Conservation (phyloP, 1,140 invertebrate genomes). For the Bombyx mandarina region DNA sequence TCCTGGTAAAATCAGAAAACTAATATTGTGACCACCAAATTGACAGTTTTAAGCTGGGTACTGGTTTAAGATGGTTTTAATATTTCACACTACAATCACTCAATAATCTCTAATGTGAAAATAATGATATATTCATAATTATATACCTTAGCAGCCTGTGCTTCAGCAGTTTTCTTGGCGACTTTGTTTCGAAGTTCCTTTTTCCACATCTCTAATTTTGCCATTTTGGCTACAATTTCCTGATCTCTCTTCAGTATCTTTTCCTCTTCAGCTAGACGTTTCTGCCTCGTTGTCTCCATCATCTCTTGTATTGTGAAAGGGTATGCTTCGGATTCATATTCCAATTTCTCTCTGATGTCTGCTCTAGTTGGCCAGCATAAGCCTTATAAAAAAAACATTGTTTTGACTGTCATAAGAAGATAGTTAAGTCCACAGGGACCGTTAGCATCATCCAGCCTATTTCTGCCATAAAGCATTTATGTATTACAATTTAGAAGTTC, state of each 20-base stretch:
- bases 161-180: slow-evolving; percentile 75
- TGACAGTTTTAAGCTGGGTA: too few relatives aligned
- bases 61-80: too few relatives aligned
- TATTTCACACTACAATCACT: too few relatives aligned
- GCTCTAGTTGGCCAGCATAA: slow-evolving; percentile 57
- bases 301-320: slow-evolving; percentile 75
- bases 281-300: slow-evolving; percentile 63
- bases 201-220: slow-evolving; percentile 77
- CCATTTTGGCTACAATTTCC: slow-evolving; percentile 73
- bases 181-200: slow-evolving; percentile 74
- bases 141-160: slow-evolving; percentile 73
- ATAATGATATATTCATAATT: not conserved
- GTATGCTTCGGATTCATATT: slow-evolving; percentile 75
- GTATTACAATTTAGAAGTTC: too few relatives aligned
- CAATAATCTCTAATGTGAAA: too few relatives aligned
- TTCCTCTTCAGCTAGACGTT: slow-evolving; percentile 44
- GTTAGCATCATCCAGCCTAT: too few relatives aligned
- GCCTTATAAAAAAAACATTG: slow-evolving; percentile 24
- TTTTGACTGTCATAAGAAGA: not conserved
- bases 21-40: too few relatives aligned
- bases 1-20: not conserved
- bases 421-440: too few relatives aligned
- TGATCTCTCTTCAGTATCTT: slow-evolving; percentile 71
- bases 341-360: slow-evolving; percentile 71
- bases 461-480: too few relatives aligned